phyloP scores from a whole-genome alignment of 2,797 vertebrate species.

The Lutjanus argentimaculatus region DNA sequence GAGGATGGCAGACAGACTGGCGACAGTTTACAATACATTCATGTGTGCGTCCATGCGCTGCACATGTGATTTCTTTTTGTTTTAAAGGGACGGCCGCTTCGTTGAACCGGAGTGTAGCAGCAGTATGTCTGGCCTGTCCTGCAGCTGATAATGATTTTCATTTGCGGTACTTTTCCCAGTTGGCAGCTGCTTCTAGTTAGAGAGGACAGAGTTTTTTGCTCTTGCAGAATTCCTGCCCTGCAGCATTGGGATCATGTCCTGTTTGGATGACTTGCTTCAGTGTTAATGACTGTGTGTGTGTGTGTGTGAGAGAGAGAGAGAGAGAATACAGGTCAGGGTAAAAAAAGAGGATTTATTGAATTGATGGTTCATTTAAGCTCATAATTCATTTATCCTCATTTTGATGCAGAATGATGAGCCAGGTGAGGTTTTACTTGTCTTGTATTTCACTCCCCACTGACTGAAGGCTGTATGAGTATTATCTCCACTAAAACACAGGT shows the following conservation, averaged over 20 bases:
- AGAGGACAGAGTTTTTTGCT: conserved; percentile 59
- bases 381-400: conserved; percentile 68
- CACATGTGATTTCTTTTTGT: conserved; percentile 62
- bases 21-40: conserved; percentile 62
- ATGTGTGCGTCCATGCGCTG: conserved; percentile 20
- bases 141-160: conserved; percentile 87
- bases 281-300: conserved; percentile 69
- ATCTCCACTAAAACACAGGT: conserved; percentile 71
- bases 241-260: conserved; percentile 79
- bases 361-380: conserved; percentile 79
- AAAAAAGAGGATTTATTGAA: conserved; percentile 60
- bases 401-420: conserved; percentile 53
- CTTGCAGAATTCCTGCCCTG: conserved; percentile 78
- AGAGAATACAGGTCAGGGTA: conserved; percentile 11
- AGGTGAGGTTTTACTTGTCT: conserved; percentile 58
- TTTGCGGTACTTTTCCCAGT: conserved; percentile 79
- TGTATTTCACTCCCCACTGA: conserved; percentile 62
- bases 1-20: conserved; percentile 65
- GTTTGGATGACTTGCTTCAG: conserved; percentile 75
- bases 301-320: conserved; percentile 26
- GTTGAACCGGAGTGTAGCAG: conserved; percentile 60
- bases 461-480: conserved; percentile 48
- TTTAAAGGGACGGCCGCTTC: conserved; percentile 65
- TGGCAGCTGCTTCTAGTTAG: conserved; percentile 84
- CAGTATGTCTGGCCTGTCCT: conserved; percentile 71